These are phyloP conservation scores for Trichomycterus rosablanca DNA, from an alignment of 2,113 vertebrate genomes.

Conservation along the genomic window DNA sequence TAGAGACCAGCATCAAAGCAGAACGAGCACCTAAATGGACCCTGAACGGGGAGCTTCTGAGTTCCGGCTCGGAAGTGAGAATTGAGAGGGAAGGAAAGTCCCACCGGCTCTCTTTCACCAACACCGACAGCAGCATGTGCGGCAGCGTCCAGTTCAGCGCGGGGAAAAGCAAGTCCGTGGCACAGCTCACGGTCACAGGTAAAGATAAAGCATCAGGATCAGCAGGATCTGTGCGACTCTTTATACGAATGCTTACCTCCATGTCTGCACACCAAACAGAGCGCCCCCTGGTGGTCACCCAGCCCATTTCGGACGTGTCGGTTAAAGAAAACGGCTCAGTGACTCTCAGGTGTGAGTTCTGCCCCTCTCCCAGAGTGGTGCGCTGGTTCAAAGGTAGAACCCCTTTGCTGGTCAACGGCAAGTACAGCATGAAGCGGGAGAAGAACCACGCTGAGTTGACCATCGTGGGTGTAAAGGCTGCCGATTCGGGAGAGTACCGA, in stretches of 20 bases:
- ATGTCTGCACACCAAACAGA: conserved; percentile 64
- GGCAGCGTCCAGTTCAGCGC: conserved; percentile 82
- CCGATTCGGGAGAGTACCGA: conserved; percentile 79
- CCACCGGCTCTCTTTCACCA: conserved; percentile 76
- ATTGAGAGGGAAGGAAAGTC: conserved; percentile 78
- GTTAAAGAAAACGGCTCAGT: conserved; percentile 78
- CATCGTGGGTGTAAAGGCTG: conserved; percentile 67
- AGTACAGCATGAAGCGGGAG: conserved; percentile 76
- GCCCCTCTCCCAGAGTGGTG: conserved; percentile 80
- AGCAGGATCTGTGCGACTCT: not conserved
- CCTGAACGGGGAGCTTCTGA: conserved; percentile 71
- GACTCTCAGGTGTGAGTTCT: conserved; percentile 83
- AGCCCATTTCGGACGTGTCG: conserved; percentile 75
- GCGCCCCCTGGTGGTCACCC: conserved; percentile 74
- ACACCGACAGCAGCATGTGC: conserved; percentile 82
- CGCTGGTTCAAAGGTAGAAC: conserved; percentile 84
- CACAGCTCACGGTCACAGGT: conserved; percentile 84
- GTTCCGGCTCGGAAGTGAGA: conserved; percentile 60
- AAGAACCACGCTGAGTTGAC: conserved; percentile 76
- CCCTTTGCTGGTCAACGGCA: conserved; percentile 70
- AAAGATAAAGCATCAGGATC: conserved; percentile 24
- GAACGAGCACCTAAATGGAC: conserved; percentile 85
- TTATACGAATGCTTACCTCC: not conserved
- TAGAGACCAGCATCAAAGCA: conserved; percentile 80
- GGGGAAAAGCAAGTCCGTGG: conserved; percentile 85